Evolutionary conservation across 2,797 vertebrate genomes (phyloP).

Genomic region (Lacerta bilineata): DNA sequence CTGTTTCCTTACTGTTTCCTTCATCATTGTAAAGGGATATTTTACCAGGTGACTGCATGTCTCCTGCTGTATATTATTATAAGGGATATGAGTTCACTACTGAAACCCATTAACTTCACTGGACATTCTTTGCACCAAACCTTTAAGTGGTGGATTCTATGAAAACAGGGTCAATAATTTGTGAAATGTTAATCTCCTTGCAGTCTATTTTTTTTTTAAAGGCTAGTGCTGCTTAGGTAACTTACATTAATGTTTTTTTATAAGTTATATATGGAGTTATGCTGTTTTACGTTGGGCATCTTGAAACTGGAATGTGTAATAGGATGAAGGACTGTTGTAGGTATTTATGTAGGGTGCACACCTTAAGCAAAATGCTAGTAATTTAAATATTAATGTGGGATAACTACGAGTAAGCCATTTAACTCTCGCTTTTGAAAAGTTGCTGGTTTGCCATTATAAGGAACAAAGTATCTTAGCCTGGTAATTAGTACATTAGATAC

Average conservation of each 20-base stretch:
- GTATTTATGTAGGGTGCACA: rapidly evolving
- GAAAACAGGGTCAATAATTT: rapidly evolving
- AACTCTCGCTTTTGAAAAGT: neutral
- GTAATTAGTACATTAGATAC: constrained; percentile 56
- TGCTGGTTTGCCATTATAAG: constrained; percentile 44
- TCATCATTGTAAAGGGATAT: constrained; percentile 34
- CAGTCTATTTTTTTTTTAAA: neutral
- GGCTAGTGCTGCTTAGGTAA: neutral
- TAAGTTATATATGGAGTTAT: neutral
- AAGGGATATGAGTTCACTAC: constrained; percentile 23
- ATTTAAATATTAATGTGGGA: constrained; percentile 41
- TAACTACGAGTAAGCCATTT: constrained; percentile 34
- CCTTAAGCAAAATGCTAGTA: neutral
- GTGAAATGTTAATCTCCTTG: neutral
- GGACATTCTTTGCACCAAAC: constrained; percentile 3
- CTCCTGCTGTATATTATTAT: constrained; percentile 4
- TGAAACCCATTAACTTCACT: neutral
- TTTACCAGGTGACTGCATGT: constrained; percentile 1
- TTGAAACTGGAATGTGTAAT: neutral
- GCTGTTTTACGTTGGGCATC: neutral
- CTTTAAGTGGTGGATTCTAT: constrained; percentile 29
- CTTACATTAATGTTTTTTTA: constrained; percentile 6
- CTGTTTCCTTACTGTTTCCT: constrained; percentile 35
- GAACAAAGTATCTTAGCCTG: constrained; percentile 48
- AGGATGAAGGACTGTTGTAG: neutral